Evolutionary conservation across 2,113 vertebrate species (phyloP).

Genomic region (Agapornis roseicollis): DNA sequence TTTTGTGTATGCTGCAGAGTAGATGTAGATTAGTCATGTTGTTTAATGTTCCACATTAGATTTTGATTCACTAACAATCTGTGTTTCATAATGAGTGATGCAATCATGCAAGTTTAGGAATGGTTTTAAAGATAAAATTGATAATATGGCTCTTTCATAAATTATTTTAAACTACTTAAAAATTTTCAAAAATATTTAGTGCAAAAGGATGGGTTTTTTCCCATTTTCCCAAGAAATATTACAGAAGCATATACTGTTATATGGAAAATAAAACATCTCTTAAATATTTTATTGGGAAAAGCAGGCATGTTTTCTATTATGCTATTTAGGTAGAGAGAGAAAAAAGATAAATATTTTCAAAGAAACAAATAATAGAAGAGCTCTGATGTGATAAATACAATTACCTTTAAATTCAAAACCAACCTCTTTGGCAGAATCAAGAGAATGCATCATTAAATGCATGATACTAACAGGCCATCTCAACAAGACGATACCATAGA

Average conservation of each 20-base stretch:
- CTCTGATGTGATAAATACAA: not conserved
- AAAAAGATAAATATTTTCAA: conserved; percentile 3
- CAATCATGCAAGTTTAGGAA: not conserved
- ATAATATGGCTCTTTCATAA: conserved; percentile 47
- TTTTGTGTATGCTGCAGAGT: not conserved
- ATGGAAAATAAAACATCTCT: conserved; percentile 65
- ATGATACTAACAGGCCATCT: not conserved
- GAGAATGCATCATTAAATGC: not conserved
- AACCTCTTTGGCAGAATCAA: conserved; percentile 24
- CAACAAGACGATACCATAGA: not conserved
- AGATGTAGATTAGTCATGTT: not conserved
- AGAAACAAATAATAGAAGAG: conserved; percentile 6
- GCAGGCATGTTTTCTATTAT: conserved; percentile 1
- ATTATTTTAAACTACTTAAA: conserved; percentile 60
- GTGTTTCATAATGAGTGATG: not conserved
- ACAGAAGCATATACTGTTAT: conserved; percentile 42
- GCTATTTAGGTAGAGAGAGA: not conserved
- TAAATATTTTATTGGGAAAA: conserved; percentile 20
- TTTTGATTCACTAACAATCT: not conserved
- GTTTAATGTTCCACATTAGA: not conserved
- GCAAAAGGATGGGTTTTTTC: conserved; percentile 26
- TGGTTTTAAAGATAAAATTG: conserved; percentile 22
- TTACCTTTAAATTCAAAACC: conserved; percentile 5
- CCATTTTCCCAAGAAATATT: conserved; percentile 20
- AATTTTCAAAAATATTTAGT: conserved; percentile 70